These are phyloP conservation scores for Onychomys leucogaster DNA, from an alignment of 2,797 vertebrate species.

Conservation along the genomic window DNA sequence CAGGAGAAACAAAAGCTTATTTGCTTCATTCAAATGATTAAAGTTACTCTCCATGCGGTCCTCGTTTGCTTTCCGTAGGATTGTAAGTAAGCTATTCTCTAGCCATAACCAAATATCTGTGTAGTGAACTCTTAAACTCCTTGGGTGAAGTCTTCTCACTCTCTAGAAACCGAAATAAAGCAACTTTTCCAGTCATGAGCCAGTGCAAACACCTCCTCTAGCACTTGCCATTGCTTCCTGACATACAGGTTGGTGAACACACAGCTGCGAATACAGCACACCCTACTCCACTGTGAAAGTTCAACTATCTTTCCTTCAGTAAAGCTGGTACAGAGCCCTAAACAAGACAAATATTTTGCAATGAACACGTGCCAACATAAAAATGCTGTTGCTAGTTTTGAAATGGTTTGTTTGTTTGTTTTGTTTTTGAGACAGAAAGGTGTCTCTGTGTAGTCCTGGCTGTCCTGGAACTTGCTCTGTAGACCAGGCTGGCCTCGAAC, in stretches of 20 bases:
- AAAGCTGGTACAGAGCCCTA: conserved; percentile 70
- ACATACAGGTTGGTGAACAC: conserved; percentile 47
- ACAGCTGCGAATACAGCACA: conserved; percentile 16
- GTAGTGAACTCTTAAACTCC: conserved; percentile 61
- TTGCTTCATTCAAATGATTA: conserved; percentile 78
- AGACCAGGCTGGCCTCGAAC: neutral
- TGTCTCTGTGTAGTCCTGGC: neutral
- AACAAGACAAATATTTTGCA: conserved; percentile 36
- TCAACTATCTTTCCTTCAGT: conserved; percentile 62
- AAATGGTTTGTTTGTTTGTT: conserved; percentile 25
- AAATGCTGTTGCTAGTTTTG: conserved; percentile 62
- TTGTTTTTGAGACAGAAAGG: neutral
- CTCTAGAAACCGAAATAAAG: conserved; percentile 62
- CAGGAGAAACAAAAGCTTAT: conserved; percentile 65
- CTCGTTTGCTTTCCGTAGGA: conserved; percentile 74
- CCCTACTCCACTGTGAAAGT: conserved; percentile 35
- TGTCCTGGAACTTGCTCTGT: neutral
- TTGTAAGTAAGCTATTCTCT: conserved; percentile 61
- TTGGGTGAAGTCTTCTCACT: conserved; percentile 30
- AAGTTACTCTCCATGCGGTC: conserved; percentile 71
- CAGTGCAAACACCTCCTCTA: conserved; percentile 52
- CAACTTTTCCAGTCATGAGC: conserved; percentile 40
- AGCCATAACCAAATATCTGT: conserved; percentile 61
- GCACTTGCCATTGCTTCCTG: conserved; percentile 55
- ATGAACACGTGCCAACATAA: conserved; percentile 65